Conservation (phyloP, 2,113 vertebrate species). For the Microtus oregoni region DNA sequence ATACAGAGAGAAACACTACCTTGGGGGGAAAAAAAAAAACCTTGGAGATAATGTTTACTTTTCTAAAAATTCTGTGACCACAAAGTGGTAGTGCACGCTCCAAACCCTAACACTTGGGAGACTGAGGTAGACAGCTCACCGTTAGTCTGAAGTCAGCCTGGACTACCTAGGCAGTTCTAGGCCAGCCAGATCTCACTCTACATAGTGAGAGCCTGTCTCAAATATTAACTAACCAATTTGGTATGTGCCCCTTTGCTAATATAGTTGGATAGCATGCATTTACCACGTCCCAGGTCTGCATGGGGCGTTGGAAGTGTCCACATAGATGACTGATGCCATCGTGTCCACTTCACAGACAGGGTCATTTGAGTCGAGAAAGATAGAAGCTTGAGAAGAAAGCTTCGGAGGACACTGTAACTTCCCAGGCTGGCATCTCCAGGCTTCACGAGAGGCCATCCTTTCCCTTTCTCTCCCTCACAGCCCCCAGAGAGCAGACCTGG, state of each 20-base stretch:
- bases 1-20: not conserved
- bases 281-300: not conserved
- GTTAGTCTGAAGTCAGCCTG: not conserved
- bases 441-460: not conserved
- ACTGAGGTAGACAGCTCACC: not conserved
- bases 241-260: not conserved
- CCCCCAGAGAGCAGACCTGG: not conserved
- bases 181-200: not conserved
- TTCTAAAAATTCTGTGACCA: not conserved
- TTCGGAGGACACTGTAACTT: not conserved
- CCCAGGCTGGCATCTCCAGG: not conserved
- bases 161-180: not conserved
- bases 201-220: not conserved
- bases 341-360: not conserved
- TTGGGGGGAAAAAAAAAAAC: not conserved
- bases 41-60: not conserved
- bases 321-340: not conserved
- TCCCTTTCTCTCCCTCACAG: not conserved
- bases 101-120: not conserved
- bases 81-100: not conserved
- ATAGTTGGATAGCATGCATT: not conserved
- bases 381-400: not conserved
- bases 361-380: not conserved
- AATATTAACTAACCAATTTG: not conserved
- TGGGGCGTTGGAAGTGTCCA: not conserved